Base-by-base conservation (phyloP, 2,797 vertebrate genomes). In the Sphenodon punctatus region DNA sequence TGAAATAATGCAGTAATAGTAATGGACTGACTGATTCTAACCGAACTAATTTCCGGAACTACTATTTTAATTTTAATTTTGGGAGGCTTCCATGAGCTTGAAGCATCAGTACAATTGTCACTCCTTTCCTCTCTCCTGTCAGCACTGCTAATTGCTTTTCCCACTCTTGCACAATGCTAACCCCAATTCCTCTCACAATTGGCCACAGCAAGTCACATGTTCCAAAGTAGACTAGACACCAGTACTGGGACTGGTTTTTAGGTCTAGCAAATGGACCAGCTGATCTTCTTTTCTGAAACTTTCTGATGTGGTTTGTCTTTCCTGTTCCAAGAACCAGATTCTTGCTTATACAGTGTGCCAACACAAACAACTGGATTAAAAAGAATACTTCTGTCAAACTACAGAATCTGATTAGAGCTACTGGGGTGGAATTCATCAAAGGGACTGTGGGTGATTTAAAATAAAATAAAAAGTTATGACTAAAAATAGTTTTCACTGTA, bases 231-330 rank as follows among this genome's bases (percentile, higher is more conserved):
- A 85, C 77, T 14, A 60, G 75, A 75, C 75, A 61, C 84, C 74
- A 80, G 75, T 0, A 0, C 48, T 36, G 17, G 56, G 69, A 32
- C 9, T 86, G 61, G 61, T 22, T 87, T 42, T 64, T 70, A 80
- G 75, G 58, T 49, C 58, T 80, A 75, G 73, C 67, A 70, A 1
- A 4, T 4, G 3, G 73, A 76, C 75, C 87, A 87, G 82, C 80
- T 90, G 89, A 89, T 84, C 87, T 65, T 59, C 53, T 55, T 58
- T 64, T 82, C 58, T 79, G 70, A 85, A 2, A 20, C 68, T 60
- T 70, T 93, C 61, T 92, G 89, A 91, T 91, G 90, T 88, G 90
- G 84, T 91, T 81, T 51, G 61, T 78, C 88, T 89, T 89, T 92
- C 89, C 89, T 86, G 73, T 82, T 86, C 70, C 41, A 70, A 88